Conservation (phyloP, 2,113 vertebrate species). For the Porphyrio hochstetteri region DNA sequence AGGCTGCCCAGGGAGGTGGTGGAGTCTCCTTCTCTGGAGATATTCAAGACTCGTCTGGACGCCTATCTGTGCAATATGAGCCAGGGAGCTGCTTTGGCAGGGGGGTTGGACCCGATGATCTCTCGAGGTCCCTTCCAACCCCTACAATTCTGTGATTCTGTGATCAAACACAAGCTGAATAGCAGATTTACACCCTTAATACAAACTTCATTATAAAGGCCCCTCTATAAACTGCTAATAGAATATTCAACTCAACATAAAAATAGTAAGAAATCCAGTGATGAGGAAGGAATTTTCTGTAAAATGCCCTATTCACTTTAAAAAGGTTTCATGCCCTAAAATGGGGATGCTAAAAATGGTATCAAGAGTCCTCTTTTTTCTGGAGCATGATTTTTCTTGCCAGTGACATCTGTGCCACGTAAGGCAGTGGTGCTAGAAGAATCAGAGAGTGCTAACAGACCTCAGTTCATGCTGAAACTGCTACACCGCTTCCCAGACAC, state of each 20-base stretch:
- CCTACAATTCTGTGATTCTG: too few relatives aligned
- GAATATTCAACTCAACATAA: neutral
- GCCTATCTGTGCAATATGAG: too few relatives aligned
- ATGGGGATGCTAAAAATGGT: neutral
- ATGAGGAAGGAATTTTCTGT: neutral
- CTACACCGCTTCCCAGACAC: accelerated
- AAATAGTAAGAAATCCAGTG: neutral
- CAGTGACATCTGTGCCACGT: neutral
- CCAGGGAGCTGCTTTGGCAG: too few relatives aligned
- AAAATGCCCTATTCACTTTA: neutral
- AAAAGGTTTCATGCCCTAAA: neutral
- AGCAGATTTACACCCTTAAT: neutral
- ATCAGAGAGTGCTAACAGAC: neutral
- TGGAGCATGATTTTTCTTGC: neutral
- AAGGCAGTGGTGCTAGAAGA: neutral
- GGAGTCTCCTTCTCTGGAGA: too few relatives aligned
- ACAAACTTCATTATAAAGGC: neutral
- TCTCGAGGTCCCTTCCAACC: too few relatives aligned
- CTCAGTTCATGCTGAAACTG: neutral
- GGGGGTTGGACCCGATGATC: too few relatives aligned
- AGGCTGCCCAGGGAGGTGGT: too few relatives aligned
- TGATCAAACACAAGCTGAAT: neutral
- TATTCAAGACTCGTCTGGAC: too few relatives aligned
- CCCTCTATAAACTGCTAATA: neutral
- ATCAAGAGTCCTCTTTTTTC: neutral